These are phyloP conservation scores for Gambusia holbrooki DNA, from an alignment of 2,113 vertebrate species.

Conservation along the genomic window DNA sequence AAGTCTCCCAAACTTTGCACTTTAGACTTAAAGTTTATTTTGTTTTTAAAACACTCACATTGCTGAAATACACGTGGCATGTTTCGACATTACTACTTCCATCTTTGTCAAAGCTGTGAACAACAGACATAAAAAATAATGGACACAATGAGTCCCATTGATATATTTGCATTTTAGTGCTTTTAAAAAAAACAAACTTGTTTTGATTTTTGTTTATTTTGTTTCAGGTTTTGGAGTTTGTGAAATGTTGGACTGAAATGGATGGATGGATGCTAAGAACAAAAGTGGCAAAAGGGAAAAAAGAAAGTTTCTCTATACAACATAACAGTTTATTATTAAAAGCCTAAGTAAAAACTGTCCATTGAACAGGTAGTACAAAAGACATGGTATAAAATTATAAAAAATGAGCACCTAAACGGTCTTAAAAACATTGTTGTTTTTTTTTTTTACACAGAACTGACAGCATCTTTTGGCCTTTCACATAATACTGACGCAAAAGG, in stretches of 20 bases:
- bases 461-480: background rate
- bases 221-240: background rate
- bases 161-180: background rate
- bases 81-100: too few species aligned
- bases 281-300: background rate
- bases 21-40: background rate
- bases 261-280: background rate
- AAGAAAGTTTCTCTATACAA: background rate
- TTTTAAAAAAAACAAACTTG: background rate
- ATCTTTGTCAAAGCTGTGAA: too few species aligned
- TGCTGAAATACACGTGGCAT: too few species aligned
- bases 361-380: background rate
- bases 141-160: too few species aligned
- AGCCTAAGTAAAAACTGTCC: conserved; percentile 3
- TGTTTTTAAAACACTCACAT: too few species aligned
- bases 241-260: background rate
- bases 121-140: too few species aligned
- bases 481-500: conserved; percentile 15
- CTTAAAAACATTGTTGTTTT: fast-evolving
- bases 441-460: background rate
- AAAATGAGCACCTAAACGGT: fast-evolving
- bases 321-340: conserved; percentile 4
- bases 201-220: background rate
- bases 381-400: background rate
- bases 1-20: background rate